Conservation (phyloP, 1,140 invertebrate species). For the Ephestia elutella region DNA sequence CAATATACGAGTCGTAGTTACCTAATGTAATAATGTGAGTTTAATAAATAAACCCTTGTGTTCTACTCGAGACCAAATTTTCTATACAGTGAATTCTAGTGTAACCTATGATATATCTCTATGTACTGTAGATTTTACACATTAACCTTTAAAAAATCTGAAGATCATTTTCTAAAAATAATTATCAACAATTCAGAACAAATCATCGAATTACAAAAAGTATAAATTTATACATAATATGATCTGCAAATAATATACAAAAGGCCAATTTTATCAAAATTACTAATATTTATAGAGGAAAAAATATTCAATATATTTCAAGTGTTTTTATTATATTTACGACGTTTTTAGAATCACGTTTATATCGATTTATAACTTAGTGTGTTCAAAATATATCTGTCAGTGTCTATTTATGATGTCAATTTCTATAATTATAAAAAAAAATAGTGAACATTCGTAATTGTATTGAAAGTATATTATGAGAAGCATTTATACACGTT, state of each 20-base stretch:
- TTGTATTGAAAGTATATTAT: conserved; percentile 21
- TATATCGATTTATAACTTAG: conserved; percentile 10
- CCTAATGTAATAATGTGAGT: not conserved
- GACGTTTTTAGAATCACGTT: conserved; percentile 1
- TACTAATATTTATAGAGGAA: conserved; percentile 5
- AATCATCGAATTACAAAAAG: not conserved
- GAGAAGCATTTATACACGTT: conserved; percentile 17
- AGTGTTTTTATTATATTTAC: not conserved
- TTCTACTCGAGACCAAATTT: conserved; percentile 37
- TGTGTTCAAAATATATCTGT: conserved; percentile 19
- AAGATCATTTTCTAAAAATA: not conserved
- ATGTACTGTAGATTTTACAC: conserved; percentile 31
- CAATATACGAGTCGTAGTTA: not conserved
- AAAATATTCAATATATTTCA: not conserved
- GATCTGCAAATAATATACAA: not conserved
- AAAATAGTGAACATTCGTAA: conserved; percentile 39
- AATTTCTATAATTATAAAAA: conserved; percentile 23
- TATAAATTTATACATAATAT: not conserved
- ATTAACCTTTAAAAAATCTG: not conserved
- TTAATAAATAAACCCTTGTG: conserved; percentile 22
- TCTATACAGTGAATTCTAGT: conserved; percentile 12
- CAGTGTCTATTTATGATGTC: conserved; percentile 23
- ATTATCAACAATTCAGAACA: not conserved
- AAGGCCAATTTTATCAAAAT: not conserved
- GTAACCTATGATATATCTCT: conserved; percentile 13